phyloP scores from a whole-genome alignment of 1,140 invertebrate genomes.

The Vanessa atalanta region DNA sequence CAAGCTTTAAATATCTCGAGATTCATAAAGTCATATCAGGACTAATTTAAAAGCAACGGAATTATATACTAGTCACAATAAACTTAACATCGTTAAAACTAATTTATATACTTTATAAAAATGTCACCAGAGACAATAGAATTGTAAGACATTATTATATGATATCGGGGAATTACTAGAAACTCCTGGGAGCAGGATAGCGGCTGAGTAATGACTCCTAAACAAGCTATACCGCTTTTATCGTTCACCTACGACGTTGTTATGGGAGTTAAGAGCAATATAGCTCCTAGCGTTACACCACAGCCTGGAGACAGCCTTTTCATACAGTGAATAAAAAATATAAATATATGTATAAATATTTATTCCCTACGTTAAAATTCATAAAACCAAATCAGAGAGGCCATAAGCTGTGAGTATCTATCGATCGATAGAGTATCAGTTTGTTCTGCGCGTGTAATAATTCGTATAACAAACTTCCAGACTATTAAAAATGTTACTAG shows the following conservation, averaged over 20 bases:
- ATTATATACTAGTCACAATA: not conserved
- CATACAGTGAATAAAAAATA: not conserved
- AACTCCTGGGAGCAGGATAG: conserved; percentile 13
- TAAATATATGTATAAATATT: not conserved
- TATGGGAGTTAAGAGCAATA: conserved; percentile 20
- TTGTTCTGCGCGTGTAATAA: too few relatives aligned
- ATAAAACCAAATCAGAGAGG: too few relatives aligned
- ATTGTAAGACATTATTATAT: conserved; percentile 2
- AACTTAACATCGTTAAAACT: conserved; percentile 3
- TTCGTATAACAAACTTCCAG: too few relatives aligned
- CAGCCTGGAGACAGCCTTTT: not conserved
- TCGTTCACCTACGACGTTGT: conserved; percentile 31
- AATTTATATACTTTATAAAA: conserved; percentile 15
- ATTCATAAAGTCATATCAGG: too few relatives aligned
- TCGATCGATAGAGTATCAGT: too few relatives aligned
- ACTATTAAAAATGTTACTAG: too few relatives aligned
- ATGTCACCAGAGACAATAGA: conserved; percentile 17
- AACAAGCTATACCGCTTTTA: conserved; percentile 31
- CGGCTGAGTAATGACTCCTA: conserved; percentile 18
- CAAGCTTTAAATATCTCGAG: too few relatives aligned
- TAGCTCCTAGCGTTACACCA: conserved; percentile 11
- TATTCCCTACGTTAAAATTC: not conserved
- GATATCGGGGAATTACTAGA: conserved; percentile 14
- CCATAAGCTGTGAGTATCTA: too few relatives aligned
- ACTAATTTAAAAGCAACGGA: not conserved